Evolutionary conservation across 2,888 invertebrate genomes (phyloP).

Genomic region (Xiphydria camelus): DNA sequence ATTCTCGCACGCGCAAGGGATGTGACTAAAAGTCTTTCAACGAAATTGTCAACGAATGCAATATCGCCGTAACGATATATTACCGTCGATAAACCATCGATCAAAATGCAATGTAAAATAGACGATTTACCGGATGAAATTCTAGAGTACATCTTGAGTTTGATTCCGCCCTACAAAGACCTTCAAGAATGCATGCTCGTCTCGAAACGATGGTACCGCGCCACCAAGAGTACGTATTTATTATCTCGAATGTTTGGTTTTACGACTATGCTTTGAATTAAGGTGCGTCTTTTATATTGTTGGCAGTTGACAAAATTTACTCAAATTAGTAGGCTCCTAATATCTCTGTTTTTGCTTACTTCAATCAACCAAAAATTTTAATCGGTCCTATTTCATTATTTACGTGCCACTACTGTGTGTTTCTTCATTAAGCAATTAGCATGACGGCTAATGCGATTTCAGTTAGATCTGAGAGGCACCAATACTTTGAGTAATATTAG

Average conservation of each 20-base stretch:
- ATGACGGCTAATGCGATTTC: too few relatives aligned
- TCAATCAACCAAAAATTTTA: background rate
- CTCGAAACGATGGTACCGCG: conserved; percentile 82
- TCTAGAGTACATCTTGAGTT: conserved; percentile 86
- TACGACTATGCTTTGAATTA: background rate
- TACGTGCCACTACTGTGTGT: background rate
- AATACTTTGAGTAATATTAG: too few relatives aligned
- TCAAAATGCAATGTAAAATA: conserved; percentile 52
- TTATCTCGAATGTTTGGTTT: background rate
- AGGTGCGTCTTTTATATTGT: conserved; percentile 1
- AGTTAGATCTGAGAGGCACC: too few relatives aligned
- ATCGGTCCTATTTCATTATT: too few relatives aligned
- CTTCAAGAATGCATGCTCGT: conserved; percentile 84
- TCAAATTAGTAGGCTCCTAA: too few relatives aligned
- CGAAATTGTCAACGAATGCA: too few relatives aligned
- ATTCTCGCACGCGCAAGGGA: too few relatives aligned
- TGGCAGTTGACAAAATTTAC: too few relatives aligned
- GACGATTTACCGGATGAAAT: conserved; percentile 91
- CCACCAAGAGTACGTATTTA: conserved; percentile 76
- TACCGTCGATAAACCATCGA: background rate
- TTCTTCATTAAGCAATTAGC: background rate
- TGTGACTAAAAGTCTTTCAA: too few relatives aligned
- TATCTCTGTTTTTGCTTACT: too few relatives aligned
- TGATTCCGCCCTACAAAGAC: conserved; percentile 89
- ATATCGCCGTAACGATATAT: too few relatives aligned